Evolutionary conservation across 2,888 invertebrate genomes (phyloP).

Genomic region (Xestia xanthographa): DNA sequence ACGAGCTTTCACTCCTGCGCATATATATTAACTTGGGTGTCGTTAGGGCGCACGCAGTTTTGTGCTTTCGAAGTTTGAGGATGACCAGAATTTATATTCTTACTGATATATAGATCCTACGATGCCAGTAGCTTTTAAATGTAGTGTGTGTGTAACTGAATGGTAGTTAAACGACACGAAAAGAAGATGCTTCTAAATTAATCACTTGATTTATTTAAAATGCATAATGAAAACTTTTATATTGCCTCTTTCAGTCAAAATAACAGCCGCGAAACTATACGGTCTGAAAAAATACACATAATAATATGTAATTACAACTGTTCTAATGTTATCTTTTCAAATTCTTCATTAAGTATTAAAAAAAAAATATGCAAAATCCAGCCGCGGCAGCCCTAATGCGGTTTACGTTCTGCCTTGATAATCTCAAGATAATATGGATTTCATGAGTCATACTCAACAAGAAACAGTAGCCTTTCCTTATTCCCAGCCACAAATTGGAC

Average conservation of each 20-base stretch:
- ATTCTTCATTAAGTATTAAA: fast-evolving
- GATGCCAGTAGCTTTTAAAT: neutral
- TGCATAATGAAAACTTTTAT: neutral
- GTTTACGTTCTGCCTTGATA: slow-evolving; percentile 50
- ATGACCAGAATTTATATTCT: neutral
- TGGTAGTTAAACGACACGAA: neutral
- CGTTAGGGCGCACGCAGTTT: slow-evolving; percentile 40
- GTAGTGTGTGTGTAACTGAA: neutral
- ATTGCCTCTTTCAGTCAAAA: neutral
- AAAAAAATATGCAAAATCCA: neutral
- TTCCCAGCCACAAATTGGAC: slow-evolving; percentile 36
- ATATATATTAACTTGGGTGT: slow-evolving; percentile 37
- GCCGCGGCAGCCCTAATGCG: slow-evolving; percentile 36
- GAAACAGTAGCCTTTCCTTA: slow-evolving; percentile 51
- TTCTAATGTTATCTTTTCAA: neutral
- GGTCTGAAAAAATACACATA: neutral
- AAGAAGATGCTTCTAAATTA: neutral
- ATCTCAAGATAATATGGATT: slow-evolving; percentile 53
- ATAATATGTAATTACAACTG: neutral
- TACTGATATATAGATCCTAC: neutral
- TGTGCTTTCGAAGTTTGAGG: neutral
- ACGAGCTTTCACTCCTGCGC: slow-evolving; percentile 59
- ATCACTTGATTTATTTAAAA: neutral
- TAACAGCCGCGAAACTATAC: neutral
- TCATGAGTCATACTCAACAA: slow-evolving; percentile 62